Conservation (phyloP, 1,140 invertebrate species). For the Gryon sp. region DNA sequence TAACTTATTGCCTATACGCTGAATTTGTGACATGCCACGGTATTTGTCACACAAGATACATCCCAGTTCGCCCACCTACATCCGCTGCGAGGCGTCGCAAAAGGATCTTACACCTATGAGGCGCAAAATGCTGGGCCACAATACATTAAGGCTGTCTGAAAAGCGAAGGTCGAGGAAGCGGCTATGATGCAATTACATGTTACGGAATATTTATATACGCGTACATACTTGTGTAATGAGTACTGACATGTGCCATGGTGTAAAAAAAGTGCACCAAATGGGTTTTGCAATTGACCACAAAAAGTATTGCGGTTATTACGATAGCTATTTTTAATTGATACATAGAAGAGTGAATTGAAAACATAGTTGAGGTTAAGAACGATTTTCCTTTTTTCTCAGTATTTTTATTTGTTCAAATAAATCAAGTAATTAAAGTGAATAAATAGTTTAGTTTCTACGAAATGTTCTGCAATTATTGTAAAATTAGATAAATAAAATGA, state of each 20-base stretch:
- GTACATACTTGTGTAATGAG: constrained; percentile 28
- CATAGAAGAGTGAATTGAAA: constrained; percentile 3
- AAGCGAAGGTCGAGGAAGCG: constrained; percentile 32
- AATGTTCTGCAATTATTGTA: too few relatives aligned
- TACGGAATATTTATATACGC: constrained; percentile 34
- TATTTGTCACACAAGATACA: constrained; percentile 47
- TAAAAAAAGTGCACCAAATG: constrained; percentile 27
- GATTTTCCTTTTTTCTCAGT: too few relatives aligned
- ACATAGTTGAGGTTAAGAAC: constrained; percentile 2
- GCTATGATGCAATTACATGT: constrained; percentile 36
- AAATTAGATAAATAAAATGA: too few relatives aligned
- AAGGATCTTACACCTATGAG: constrained; percentile 31
- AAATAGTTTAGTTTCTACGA: too few relatives aligned
- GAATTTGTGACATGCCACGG: constrained; percentile 24
- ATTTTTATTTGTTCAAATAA: too few relatives aligned
- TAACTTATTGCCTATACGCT: constrained; percentile 25
- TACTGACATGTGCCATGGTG: constrained; percentile 18
- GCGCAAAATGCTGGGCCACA: constrained; percentile 23
- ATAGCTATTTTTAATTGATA: too few relatives aligned
- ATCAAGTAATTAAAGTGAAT: too few relatives aligned
- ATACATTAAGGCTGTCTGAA: constrained; percentile 31
- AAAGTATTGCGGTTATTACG: constrained; percentile 20
- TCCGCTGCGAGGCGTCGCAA: constrained; percentile 58
- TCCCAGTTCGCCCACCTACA: constrained; percentile 73
- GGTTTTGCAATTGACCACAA: constrained; percentile 17